phyloP scores from a whole-genome alignment of 2,888 invertebrate species.

The Dolichopus griseipennis region DNA sequence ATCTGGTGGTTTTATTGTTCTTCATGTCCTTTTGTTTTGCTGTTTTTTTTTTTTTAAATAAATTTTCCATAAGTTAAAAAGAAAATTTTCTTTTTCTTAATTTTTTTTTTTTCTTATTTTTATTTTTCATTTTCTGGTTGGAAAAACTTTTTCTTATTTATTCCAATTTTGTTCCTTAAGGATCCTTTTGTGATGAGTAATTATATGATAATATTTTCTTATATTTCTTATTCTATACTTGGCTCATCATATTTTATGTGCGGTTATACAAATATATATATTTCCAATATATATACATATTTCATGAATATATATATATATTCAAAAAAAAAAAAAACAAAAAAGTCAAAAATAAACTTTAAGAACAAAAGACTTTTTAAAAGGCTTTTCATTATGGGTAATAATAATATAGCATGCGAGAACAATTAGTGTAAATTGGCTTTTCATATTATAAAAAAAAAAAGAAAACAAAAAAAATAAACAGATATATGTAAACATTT shows the following conservation, averaged over 20 bases:
- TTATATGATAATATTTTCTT: not conserved
- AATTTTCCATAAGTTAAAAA: not conserved
- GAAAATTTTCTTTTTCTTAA: not conserved
- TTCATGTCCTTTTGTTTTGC: too few species aligned
- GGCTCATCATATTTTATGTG: not conserved
- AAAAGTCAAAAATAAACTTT: not conserved
- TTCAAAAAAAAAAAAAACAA: not conserved
- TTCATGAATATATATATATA: not conserved
- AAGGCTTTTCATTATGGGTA: conserved; percentile 6
- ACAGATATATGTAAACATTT: too few species aligned
- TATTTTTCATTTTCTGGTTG: not conserved
- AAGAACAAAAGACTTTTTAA: not conserved
- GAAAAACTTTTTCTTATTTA: not conserved
- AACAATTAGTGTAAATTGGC: conserved; percentile 4
- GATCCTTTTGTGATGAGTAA: conserved; percentile 6
- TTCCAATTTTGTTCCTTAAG: not conserved
- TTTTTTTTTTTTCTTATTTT: not conserved
- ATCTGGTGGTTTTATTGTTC: too few species aligned
- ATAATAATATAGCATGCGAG: conserved; percentile 1
- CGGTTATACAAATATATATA: not conserved
- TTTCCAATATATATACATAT: not conserved
- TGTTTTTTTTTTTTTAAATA: too few species aligned
- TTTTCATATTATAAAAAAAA: not conserved
- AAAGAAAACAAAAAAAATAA: too few species aligned
- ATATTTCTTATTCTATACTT: not conserved